Base-by-base conservation (phyloP, 2,797 vertebrate genomes). In the Pristis pectinata region DNA sequence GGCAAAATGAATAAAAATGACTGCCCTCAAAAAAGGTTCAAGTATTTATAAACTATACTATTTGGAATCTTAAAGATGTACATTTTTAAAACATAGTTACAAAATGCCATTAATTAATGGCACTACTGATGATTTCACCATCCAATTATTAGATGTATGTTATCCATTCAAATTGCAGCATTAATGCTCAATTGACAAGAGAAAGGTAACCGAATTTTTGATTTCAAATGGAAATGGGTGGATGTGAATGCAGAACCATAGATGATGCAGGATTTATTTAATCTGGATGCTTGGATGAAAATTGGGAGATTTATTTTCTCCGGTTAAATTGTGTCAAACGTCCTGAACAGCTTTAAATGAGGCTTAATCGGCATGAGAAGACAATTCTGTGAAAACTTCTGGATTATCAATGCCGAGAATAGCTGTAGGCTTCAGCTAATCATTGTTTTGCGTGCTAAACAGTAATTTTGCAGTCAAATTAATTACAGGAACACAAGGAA, bases 401-500 rank as follows among this genome's bases (percentile, higher is more conserved):
- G 70, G 10, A n/a, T 53, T 6, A 5, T 94, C 92, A 94, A 8
- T 53, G 8, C 34, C 53, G 70, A 76, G 44, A 53, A 15, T 15
- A 67, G 17, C 44, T 76, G 67, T n/a, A 76, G 70, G 30, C 27
- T 76, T 15, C 30, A 17, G 27, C 92, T 53, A 22, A 41, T 67
- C 72, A 2, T 76, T 53, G 44, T 85, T 95, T 96, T 96, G 95
- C 96, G 77, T 96, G 96, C 96, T 95, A 96, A 96, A 95, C 95
- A 94, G 79, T 80, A 83, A 95, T 95, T 95, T 96, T 92, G 95
- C 95, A 95, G 85, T 95, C 95, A 95, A 96, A 95, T 95, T 95
- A 96, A 96, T 96, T 95, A 94, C 96, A 97, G 96, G 96, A 97
- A 97, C 96, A 96, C 95, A 96, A 91, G 92, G 95, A 95, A 95